Base-by-base conservation (phyloP, 1,140 invertebrate species). In the Rhizoglyphus robini region DNA sequence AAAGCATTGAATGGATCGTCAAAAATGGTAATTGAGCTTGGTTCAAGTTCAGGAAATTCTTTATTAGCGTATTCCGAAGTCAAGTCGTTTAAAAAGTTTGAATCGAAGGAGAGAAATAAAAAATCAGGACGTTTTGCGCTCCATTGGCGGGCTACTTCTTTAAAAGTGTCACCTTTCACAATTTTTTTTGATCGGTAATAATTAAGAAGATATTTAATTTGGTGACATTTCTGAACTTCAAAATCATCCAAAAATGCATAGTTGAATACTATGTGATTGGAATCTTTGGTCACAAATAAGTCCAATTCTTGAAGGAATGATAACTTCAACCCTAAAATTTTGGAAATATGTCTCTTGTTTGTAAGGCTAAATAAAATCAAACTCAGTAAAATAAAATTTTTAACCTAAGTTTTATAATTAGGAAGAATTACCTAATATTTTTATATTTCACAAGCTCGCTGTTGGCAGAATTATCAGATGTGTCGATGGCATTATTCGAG, bases 1-100 rank as follows among this genome's bases (percentile, higher is more conserved):
- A 60, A 46, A 1, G 29, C 58, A 60, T 60, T 29, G 15, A 60
- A 60, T 60, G 27, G 15, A 32, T 60, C 58, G 58, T 60, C 58
- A 15, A 60, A 60, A 29, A 60, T 34, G 1, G 27, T 34, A 4
- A 60, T 29, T 1, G 2, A 15, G 41, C 15, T 46, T 46, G 8
- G 23, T 46, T 46, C 8, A 8, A 46, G 41, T n/a, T n/a, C n/a
- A n/a, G n/a, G n/a, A n/a, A n/a, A n/a, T n/a, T n/a, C n/a, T n/a
- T n/a, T n/a, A n/a, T n/a, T n/a, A n/a, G n/a, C n/a, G n/a, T n/a
- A n/a, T n/a, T n/a, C n/a, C n/a, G n/a, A n/a, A n/a, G n/a, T n/a
- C n/a, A n/a, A n/a, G n/a, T 41, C 36, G 18, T 41, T 8, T 41
- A 41, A 41, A 54, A 54, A 8, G 51, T 54, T 32, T n/a, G n/a